Evolutionary conservation across 2,113 vertebrate genomes (phyloP), one percentile per base, ranked within the genome.

Genomic region (Irena cyanogastra): DNA sequence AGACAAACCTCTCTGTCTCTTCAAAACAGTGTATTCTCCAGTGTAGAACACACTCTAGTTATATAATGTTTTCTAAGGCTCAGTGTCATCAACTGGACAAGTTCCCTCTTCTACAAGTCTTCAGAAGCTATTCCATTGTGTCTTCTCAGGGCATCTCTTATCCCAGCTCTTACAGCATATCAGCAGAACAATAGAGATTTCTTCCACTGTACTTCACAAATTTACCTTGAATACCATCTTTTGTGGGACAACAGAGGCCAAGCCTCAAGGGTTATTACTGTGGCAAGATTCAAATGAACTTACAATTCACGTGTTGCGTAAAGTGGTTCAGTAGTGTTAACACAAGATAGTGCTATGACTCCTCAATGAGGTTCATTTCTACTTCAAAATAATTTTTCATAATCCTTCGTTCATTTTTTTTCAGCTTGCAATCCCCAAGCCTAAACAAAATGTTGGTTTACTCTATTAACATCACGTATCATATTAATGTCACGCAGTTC

Each of bases 1-100:
- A 83, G 49, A 37, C 18, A 39, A 84, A 66, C 2, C 2, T 49
- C 9, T 18, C 8, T 6, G 2, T 44, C 35, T 69, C 13, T 83
- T 69, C 37, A 33, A 11, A 60, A 31, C 33, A n/a, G 7, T 33
- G 3, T 71, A 23, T 86, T 80, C 18, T 83, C 9, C 27, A 33
- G 5, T 33, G 13, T 7, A 76, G 22, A 77, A 9, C 11, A 15
- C 35, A 24, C 64, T 79, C 28, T 21, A 80, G 3, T 9, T 76
- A 6, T 39, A 33, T 81, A 71, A 26, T 30, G 0, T 61, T 79
- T 86, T 89, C 35, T 57, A 16, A 61, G 10, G 22, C 75, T 79
- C 4, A 1, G 2, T 72, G 24, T 60, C 15, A 13, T 76, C 3
- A 2, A 3, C 7, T 57, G n/a, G 10, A 45, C 6, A 9, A 59